Evolutionary conservation across 53 echinoderm and acorn worm species (phyloP).

Genomic region (Antedon mediterranea): DNA sequence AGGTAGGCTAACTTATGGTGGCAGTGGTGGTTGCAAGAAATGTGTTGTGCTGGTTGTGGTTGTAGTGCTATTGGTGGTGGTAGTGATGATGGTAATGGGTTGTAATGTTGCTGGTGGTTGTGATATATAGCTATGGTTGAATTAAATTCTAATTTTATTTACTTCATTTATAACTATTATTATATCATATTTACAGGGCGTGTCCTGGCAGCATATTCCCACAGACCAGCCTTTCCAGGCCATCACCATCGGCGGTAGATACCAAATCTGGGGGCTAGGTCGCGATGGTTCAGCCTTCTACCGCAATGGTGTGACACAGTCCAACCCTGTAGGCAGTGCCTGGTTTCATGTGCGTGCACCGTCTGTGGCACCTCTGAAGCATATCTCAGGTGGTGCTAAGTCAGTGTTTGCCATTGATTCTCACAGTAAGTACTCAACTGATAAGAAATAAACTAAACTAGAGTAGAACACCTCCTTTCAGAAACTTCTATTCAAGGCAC

Average conservation of each 20-base stretch:
- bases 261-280: conserved; percentile 76
- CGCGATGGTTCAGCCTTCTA: conserved; percentile 84
- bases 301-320: conserved; percentile 57
- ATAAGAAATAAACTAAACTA: too few relatives aligned
- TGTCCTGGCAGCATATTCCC: conserved; percentile 77
- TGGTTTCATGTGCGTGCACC: conserved; percentile 93
- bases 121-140: too few relatives aligned
- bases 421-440: conserved; percentile 46
- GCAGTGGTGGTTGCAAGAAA: too few relatives aligned
- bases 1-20: conserved; percentile 48
- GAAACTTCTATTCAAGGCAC: too few relatives aligned
- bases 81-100: too few relatives aligned
- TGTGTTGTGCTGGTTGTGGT: too few relatives aligned
- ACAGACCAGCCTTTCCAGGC: conserved; percentile 95
- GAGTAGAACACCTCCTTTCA: too few relatives aligned
- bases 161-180: background rate
- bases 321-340: conserved; percentile 52
- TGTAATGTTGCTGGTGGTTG: too few relatives aligned
- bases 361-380: conserved; percentile 50
- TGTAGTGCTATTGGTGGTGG: too few relatives aligned
- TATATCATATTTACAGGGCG: conserved; percentile 34
- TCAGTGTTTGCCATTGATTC: conserved; percentile 71
- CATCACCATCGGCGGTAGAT: conserved; percentile 71
- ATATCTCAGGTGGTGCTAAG: conserved; percentile 68
- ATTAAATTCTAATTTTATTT: too few relatives aligned